Percentiles rank a stretch among this genome's conserved stretches.
phyloP scores from a whole-genome alignment of 1,140 invertebrate genomes.

The Coptotermes formosanus region DNA sequence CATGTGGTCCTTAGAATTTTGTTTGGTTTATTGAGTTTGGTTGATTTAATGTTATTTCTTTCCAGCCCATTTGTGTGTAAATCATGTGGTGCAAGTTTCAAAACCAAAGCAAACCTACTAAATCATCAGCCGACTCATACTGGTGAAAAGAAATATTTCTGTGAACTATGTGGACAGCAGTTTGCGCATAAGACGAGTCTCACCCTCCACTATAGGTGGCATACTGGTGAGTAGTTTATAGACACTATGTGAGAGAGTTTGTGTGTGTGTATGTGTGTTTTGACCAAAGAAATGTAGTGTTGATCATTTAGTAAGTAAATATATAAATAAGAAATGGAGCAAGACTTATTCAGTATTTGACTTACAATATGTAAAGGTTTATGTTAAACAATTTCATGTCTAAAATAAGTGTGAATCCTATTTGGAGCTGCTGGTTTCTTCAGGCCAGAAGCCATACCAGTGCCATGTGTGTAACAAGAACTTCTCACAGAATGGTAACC shows the following conservation, averaged over 20 bases:
- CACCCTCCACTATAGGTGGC: slow-evolving; percentile 61
- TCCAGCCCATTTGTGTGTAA: slow-evolving; percentile 41
- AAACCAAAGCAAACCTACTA: slow-evolving; percentile 67
- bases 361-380: neutral
- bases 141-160: slow-evolving; percentile 69
- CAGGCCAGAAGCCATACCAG: slow-evolving; percentile 59
- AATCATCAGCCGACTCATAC: slow-evolving; percentile 68
- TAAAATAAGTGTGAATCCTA: neutral
- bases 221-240: slow-evolving; percentile 49
- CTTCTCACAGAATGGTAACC: slow-evolving; percentile 63
- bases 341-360: neutral
- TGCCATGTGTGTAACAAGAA: slow-evolving; percentile 60
- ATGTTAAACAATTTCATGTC: neutral
- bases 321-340: neutral
- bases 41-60: neutral
- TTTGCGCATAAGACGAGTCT: slow-evolving; percentile 73
- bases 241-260: too few relatives aligned
- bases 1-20: too few relatives aligned
- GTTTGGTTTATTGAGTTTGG: too few relatives aligned
- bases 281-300: too few relatives aligned
- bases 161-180: slow-evolving; percentile 72
- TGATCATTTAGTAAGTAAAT: neutral
- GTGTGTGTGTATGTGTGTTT: too few relatives aligned
- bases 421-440: slow-evolving; percentile 44
- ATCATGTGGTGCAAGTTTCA: slow-evolving; percentile 63